Evolutionary conservation across 2,888 invertebrate genomes (phyloP), one percentile per base, ranked within the genome.

Genomic region (Cylindroiulus punctatus): DNA sequence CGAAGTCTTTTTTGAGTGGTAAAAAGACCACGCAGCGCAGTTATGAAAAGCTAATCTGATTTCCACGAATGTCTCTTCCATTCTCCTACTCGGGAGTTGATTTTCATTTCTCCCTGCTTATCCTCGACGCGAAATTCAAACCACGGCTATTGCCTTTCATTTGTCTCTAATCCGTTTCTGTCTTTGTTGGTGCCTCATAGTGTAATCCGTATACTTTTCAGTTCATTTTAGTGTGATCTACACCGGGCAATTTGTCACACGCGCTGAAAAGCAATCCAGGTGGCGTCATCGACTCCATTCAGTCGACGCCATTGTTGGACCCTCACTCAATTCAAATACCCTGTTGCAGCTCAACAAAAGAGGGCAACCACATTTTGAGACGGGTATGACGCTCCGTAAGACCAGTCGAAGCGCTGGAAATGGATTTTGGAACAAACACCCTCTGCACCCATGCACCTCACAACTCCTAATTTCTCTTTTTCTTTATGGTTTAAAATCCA

Each of bases 221-320:
- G 86, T 87, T 87, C 86, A 86, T 87, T 87, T 87, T 87, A 84
- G 84, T 84, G 85, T 83, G 86, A 87, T 87, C 84, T 87, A 87
- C 87, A 86, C 82, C 76, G 42, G 84, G 87, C 84, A 87, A 87
- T 87, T 87, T 87, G 87, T 87, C 87, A 87, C 82, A 57, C 82
- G 42, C 26, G 84, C 47, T 52, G 82, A 86, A 86, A 86, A 32
- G 81, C 86, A 42, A 86, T 86, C 86, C 86, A 86, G 86, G 86
- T 86, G 86, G 86, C 86, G 86, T 86, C 47, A 82, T 81, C 86
- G 47, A 82, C 17, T 22, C 81, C 1, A 44, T 86, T 86, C 86
- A 86, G 40, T 86, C 32, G 40, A 5, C 81, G 26, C 26, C 36
- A 22, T 81, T 86, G 81, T 81, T 52, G 84, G 3, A 0, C 40